A percentile compares a stretch with the other conserved stretches of the same genome.
Conservation (phyloP, 1,140 invertebrate genomes). For the Penaeus chinensis region DNA sequence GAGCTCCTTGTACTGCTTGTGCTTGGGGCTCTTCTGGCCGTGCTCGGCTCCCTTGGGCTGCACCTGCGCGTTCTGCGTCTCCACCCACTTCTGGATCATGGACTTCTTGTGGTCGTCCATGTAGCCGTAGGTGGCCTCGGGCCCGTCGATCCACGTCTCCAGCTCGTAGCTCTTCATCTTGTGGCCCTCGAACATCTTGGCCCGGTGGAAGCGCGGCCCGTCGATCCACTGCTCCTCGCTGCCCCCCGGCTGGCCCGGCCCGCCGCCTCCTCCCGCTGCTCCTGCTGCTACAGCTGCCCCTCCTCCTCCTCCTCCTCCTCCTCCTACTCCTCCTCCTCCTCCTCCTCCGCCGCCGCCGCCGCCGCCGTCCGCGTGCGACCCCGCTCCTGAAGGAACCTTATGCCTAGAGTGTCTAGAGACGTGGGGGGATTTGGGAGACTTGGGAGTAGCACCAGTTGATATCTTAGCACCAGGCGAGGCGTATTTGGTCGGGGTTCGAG, state of each 20-base stretch:
- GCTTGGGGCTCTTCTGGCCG: slow-evolving; percentile 56
- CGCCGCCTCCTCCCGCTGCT: slow-evolving; percentile 4
- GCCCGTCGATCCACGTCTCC: slow-evolving; percentile 96
- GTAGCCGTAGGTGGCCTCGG: slow-evolving; percentile 75
- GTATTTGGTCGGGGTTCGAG: slow-evolving; percentile 25
- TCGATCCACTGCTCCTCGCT: slow-evolving; percentile 96
- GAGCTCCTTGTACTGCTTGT: slow-evolving; percentile 73
- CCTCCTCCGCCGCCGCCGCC: background rate
- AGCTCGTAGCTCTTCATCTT: slow-evolving; percentile 63
- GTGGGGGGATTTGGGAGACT: slow-evolving; percentile 60
- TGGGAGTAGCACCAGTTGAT: slow-evolving; percentile 52
- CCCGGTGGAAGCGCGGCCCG: slow-evolving; percentile 86
- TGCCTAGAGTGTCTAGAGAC: slow-evolving; percentile 52
- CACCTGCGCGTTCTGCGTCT: slow-evolving; percentile 76
- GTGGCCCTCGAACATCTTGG: slow-evolving; percentile 65
- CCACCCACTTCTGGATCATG: slow-evolving; percentile 94
- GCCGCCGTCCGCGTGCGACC: slow-evolving; percentile 16
- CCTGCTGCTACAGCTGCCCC: slow-evolving; percentile 72
- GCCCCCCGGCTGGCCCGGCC: slow-evolving; percentile 58
- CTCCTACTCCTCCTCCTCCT: slow-evolving; percentile 77
- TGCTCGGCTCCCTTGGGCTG: slow-evolving; percentile 52
- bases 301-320: slow-evolving; percentile 74
- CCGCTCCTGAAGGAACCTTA: slow-evolving; percentile 25
- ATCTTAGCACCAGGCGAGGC: slow-evolving; percentile 55
- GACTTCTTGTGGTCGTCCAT: slow-evolving; percentile 92